Base-by-base conservation (phyloP, 1,140 invertebrate species). In the Leptopilina boulardi region DNA sequence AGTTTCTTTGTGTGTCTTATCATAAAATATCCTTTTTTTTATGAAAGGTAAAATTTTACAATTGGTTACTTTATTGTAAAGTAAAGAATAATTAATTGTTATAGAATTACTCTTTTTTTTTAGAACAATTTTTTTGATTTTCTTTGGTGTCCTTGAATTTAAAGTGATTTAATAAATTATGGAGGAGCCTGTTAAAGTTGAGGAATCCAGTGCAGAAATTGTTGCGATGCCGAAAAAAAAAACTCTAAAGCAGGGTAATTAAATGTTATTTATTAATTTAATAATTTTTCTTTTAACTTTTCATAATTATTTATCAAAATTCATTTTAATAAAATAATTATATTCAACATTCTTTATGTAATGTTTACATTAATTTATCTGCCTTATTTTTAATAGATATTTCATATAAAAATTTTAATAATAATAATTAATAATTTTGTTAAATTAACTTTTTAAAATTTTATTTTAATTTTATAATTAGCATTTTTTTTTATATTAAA, bases 161-260 rank as follows among this genome's bases (percentile, higher is more conserved):
- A 30, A 66, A 66, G 21, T n/a, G 18, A 51, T 4, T 15, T 51
- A 18, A 51, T 51, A 51, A 51, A 30, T 23, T 59, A 86, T 85
- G 86, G 80, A 85, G 47, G 23, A 47, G 21, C 42, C 56, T 10
- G 73, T 42, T 13, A 78, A 81, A 59, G 70, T 84, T 30, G 71
- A 81, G n/a, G 86, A 87, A 34, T 82, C 78, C 77, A n/a, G 5
- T 21, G 34, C 84, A 21, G 80, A 83, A 70, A 3, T 23, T 38
- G 76, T 83, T 6, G 73, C 47, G 10, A 77, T 80, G 18, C 15
- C 73, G 0, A 87, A 85, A 72, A 79, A 76, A 73, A 90, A 87
- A 73, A 89, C 88, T 74, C 72, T 88, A 34, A 89, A 86, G 73
- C 89, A 90, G 88, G 86, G 88, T 90, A 86, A 10, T 18, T 13